phyloP scores from a whole-genome alignment of 2,888 invertebrate species.

The Cynaeus angustus region DNA sequence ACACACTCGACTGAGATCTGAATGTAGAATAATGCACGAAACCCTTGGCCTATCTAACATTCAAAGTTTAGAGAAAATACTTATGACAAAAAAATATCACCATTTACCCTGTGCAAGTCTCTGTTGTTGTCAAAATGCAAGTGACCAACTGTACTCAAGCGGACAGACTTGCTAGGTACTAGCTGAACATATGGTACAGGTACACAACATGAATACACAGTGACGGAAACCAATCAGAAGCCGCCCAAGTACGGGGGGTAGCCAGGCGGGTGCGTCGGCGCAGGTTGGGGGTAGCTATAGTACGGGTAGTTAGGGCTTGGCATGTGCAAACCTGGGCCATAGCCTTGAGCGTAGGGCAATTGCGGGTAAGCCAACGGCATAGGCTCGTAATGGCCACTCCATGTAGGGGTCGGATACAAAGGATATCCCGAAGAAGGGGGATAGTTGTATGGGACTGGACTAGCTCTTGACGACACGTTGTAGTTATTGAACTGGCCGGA shows the following conservation, averaged over 20 bases:
- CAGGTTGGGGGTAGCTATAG: conserved; percentile 71
- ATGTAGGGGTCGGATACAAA: conserved; percentile 69
- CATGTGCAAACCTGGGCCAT: conserved; percentile 77
- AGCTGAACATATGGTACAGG: conserved; percentile 73
- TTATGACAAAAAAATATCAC: conserved; percentile 74
- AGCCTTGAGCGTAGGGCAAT: conserved; percentile 68
- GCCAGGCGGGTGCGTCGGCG: conserved; percentile 70
- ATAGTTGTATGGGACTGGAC: conserved; percentile 68
- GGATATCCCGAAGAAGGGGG: conserved; percentile 68
- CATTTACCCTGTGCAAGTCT: conserved; percentile 74
- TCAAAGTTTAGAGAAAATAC: conserved; percentile 73
- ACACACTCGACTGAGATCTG: conserved; percentile 68
- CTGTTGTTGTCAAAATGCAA: conserved; percentile 72
- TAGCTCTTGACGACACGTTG: conserved; percentile 69
- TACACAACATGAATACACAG: conserved; percentile 73
- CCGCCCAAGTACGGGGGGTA: conserved; percentile 71
- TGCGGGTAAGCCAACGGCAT: conserved; percentile 72
- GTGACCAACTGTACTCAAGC: conserved; percentile 72
- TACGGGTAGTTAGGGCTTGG: conserved; percentile 82
- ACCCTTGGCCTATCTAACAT: conserved; percentile 73
- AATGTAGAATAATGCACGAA: conserved; percentile 72
- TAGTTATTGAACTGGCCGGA: conserved; percentile 72
- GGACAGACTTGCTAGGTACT: conserved; percentile 73
- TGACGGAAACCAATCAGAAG: conserved; percentile 72
- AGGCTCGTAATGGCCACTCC: conserved; percentile 70